phyloP scores from a whole-genome alignment of 2,888 invertebrate genomes.

The Polylopha cassiicola region DNA sequence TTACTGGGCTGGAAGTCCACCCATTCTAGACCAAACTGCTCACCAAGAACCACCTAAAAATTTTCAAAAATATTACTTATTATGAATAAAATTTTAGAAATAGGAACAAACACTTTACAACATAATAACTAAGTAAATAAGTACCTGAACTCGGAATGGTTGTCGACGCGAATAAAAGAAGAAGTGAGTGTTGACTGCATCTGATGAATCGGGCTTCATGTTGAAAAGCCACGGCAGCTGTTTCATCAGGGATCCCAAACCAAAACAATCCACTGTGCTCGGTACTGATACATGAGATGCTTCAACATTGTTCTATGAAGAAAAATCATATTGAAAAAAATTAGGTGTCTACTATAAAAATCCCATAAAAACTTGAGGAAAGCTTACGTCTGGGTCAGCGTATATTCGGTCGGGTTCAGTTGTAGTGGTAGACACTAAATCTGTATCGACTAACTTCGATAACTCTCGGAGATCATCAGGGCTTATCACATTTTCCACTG shows the following conservation, averaged over 20 bases:
- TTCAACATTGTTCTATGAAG: no score
- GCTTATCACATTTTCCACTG: slow-evolving; percentile 68
- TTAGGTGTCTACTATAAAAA: slow-evolving; percentile 1
- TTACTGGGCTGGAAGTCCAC: slow-evolving; percentile 74
- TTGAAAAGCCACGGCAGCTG: slow-evolving; percentile 62
- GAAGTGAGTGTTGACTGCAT: slow-evolving; percentile 68
- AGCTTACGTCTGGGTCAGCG: slow-evolving; percentile 32
- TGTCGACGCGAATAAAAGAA: slow-evolving; percentile 63
- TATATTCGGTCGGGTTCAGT: slow-evolving; percentile 23
- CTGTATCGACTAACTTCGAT: slow-evolving; percentile 31
- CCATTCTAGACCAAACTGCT: slow-evolving; percentile 76
- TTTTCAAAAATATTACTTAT: neutral
- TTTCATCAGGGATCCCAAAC: slow-evolving; percentile 58
- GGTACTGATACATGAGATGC: slow-evolving; percentile 35
- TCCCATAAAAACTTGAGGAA: slow-evolving; percentile 24
- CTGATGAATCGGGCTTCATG: slow-evolving; percentile 56
- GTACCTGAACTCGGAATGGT: slow-evolving; percentile 60
- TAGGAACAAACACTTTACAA: neutral
- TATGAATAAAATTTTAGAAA: neutral
- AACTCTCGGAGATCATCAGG: slow-evolving; percentile 62
- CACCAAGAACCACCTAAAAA: slow-evolving; percentile 53
- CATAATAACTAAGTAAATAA: neutral
- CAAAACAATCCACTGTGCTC: slow-evolving; percentile 69
- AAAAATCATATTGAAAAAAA: no score
- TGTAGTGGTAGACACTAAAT: slow-evolving; percentile 25